Percentiles rank a stretch among this genome's conserved stretches.
phyloP scores from a whole-genome alignment of 2,797 vertebrate genomes.

The Lophius americanus region DNA sequence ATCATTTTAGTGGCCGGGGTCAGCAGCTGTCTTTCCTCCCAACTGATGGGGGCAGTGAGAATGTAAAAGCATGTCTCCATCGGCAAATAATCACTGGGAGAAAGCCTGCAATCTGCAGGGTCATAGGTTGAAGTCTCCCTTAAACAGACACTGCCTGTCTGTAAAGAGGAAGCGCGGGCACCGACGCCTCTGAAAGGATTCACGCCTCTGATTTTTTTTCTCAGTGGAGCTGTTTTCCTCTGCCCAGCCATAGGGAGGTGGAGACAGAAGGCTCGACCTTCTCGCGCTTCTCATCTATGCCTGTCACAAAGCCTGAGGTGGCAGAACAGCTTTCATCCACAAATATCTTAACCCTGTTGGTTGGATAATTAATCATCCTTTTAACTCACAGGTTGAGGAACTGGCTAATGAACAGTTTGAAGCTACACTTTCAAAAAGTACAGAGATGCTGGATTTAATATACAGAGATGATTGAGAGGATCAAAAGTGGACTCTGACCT shows the following conservation, averaged over 20 bases:
- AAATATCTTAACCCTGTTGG: conserved; percentile 11
- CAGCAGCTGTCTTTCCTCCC: conserved; percentile 57
- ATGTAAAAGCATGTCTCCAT: conserved; percentile 62
- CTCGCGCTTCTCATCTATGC: conserved; percentile 35
- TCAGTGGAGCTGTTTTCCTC: conserved; percentile 14
- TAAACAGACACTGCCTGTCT: conserved; percentile 54
- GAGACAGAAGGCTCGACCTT: conserved; percentile 16
- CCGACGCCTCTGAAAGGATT: conserved; percentile 9
- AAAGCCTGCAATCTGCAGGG: conserved; percentile 67
- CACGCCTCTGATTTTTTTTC: conserved; percentile 30
- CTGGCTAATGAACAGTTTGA: background rate
- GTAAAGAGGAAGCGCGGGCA: conserved; percentile 27
- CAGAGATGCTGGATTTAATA: no score
- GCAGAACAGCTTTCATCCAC: conserved; percentile 13
- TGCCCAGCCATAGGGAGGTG: conserved; percentile 1
- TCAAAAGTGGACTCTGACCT: no score
- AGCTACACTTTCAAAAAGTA: background rate
- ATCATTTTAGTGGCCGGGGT: conserved; percentile 56
- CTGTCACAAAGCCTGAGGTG: conserved; percentile 1
- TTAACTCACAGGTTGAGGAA: conserved; percentile 27
- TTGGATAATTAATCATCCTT: conserved; percentile 29
- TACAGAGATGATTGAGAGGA: background rate
- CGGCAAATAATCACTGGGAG: conserved; percentile 64
- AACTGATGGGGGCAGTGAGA: conserved; percentile 42
- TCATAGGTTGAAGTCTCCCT: conserved; percentile 54